phyloP scores from a whole-genome alignment of 2,797 vertebrate species.

The Peromyscus nudipes region DNA sequence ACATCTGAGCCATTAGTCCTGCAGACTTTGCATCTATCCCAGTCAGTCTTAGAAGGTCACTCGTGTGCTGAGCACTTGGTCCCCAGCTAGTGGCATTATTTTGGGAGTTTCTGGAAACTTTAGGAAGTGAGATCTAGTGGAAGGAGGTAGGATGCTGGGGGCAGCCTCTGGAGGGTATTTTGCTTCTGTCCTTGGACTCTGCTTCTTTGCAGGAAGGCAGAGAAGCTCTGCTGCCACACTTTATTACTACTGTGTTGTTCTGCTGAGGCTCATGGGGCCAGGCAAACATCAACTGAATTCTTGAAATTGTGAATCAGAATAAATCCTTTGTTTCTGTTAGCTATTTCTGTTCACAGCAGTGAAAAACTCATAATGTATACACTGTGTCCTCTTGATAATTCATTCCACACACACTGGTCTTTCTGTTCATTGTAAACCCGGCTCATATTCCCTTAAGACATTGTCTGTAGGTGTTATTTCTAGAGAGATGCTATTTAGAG shows the following conservation, averaged over 20 bases:
- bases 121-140: neutral
- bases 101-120: neutral
- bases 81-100: neutral
- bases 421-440: conserved; percentile 24
- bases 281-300: neutral
- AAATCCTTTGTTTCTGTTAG: neutral
- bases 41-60: neutral
- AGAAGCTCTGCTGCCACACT: neutral
- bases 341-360: neutral
- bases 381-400: neutral
- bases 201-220: neutral
- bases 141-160: neutral
- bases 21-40: neutral
- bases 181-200: neutral
- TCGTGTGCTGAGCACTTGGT: neutral
- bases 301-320: neutral
- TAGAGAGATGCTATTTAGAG: conserved; percentile 43
- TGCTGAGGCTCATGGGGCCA: neutral
- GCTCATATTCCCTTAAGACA: neutral
- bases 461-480: neutral
- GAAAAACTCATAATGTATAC: neutral
- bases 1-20: neutral
- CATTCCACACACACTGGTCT: neutral
- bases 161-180: neutral
- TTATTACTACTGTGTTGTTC: neutral